phyloP scores from a whole-genome alignment of 2,113 vertebrate genomes.

The Pachypanchax playfairii region DNA sequence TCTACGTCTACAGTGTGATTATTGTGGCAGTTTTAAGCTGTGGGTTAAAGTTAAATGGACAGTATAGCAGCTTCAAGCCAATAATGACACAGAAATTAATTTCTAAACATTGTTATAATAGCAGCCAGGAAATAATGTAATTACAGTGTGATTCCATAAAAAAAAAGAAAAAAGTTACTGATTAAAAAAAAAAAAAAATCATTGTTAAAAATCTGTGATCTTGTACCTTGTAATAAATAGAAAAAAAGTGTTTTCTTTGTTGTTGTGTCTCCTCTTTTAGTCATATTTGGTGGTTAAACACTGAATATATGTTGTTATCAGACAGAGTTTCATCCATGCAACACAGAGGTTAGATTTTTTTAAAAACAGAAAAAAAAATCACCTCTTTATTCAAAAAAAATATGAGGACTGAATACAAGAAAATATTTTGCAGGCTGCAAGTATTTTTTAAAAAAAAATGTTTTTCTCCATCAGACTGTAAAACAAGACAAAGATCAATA shows the following conservation, averaged over 20 bases:
- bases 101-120: constrained; percentile 58
- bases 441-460: constrained; percentile 17
- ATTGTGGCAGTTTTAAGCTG: constrained; percentile 77
- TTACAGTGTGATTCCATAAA: constrained; percentile 75
- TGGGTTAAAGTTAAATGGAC: constrained; percentile 60
- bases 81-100: constrained; percentile 63
- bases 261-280: constrained; percentile 55
- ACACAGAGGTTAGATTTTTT: constrained; percentile 42
- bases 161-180: constrained; percentile 14
- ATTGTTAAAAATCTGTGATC: constrained; percentile 60
- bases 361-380: constrained; percentile 26
- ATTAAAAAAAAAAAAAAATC: constrained; percentile 20
- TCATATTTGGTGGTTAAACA: constrained; percentile 54
- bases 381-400: constrained; percentile 22
- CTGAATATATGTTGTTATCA: constrained; percentile 33
- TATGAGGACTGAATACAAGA: constrained; percentile 13
- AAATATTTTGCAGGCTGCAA: constrained; percentile 42
- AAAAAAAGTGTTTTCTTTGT: constrained; percentile 58
- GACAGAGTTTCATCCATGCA: constrained; percentile 60
- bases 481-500: constrained; percentile 71
- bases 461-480: constrained; percentile 51
- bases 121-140: constrained; percentile 72
- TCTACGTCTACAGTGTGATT: constrained; percentile 69
- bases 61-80: constrained; percentile 75
- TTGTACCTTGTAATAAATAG: constrained; percentile 76